Evolutionary conservation across 2,888 invertebrate species (phyloP).

Genomic region (Julus scandinavius): DNA sequence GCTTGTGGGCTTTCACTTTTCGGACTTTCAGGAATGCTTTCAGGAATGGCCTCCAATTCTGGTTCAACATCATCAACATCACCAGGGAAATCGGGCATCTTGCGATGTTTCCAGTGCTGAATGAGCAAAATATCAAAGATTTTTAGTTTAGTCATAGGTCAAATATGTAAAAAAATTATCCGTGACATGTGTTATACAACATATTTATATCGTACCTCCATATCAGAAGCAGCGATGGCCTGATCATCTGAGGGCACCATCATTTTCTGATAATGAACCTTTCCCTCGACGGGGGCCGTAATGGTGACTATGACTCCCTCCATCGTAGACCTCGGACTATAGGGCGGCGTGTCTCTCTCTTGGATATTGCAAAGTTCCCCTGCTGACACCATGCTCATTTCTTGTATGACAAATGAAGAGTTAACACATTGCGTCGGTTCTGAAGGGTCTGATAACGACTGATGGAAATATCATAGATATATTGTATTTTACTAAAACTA

Average conservation of each 20-base stretch:
- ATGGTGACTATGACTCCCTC: constrained; percentile 57
- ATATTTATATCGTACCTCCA: not conserved
- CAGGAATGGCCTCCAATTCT: constrained; percentile 88
- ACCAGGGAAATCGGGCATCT: constrained; percentile 59
- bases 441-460: not conserved
- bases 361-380: constrained; percentile 67
- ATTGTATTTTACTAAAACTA: too few relatives aligned
- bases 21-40: constrained; percentile 82
- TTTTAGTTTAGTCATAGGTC: too few relatives aligned
- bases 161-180: too few relatives aligned
- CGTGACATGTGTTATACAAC: too few relatives aligned
- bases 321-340: constrained; percentile 61
- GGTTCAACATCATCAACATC: constrained; percentile 82
- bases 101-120: constrained; percentile 59
- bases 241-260: not conserved
- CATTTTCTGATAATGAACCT: constrained; percentile 56
- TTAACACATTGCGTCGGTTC: not conserved
- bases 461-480: not conserved
- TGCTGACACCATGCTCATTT: constrained; percentile 64
- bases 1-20: constrained; percentile 84
- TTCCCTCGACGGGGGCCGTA: constrained; percentile 57
- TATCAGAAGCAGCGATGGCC: not conserved
- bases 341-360: constrained; percentile 66
- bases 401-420: not conserved
- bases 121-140: not conserved